Conservation (phyloP, 2,888 invertebrate species). For the Drosophila rubida region DNA sequence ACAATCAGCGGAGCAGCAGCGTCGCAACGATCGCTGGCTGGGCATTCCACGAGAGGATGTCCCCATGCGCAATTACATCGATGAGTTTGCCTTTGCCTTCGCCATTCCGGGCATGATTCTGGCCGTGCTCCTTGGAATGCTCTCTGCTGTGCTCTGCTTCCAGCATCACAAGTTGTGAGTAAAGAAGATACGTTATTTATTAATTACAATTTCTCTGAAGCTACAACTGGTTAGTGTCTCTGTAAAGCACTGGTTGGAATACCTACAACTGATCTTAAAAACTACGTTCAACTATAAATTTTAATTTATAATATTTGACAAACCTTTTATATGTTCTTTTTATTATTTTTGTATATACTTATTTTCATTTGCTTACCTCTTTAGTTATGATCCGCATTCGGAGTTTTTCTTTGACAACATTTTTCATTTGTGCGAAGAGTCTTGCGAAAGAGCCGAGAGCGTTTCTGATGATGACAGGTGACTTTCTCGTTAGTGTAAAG, state of each 20-base stretch:
- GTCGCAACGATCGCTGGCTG: slow-evolving; percentile 87
- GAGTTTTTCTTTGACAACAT: slow-evolving; percentile 89
- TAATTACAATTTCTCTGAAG: background rate
- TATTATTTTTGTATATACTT: background rate
- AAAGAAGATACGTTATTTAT: slow-evolving; percentile 17
- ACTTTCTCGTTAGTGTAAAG: slow-evolving; percentile 34
- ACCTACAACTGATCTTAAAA: background rate
- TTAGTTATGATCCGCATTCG: slow-evolving; percentile 88
- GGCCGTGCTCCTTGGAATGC: slow-evolving; percentile 88
- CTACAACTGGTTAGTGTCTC: background rate
- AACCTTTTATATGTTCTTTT: too few species aligned
- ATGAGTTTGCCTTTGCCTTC: slow-evolving; percentile 89
- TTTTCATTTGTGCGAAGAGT: slow-evolving; percentile 90
- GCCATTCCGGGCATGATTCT: slow-evolving; percentile 89
- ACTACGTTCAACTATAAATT: background rate
- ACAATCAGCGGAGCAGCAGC: slow-evolving; percentile 48
- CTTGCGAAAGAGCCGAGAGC: slow-evolving; percentile 57
- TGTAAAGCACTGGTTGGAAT: background rate
- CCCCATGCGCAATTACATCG: slow-evolving; percentile 89
- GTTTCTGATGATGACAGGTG: slow-evolving; percentile 70
- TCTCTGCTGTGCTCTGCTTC: slow-evolving; percentile 91
- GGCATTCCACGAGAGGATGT: slow-evolving; percentile 86
- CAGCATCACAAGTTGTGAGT: slow-evolving; percentile 92
- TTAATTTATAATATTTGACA: background rate
- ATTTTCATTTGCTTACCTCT: slow-evolving; percentile 31